phyloP scores from a whole-genome alignment of 2,888 invertebrate genomes.

The Mythimna impura region DNA sequence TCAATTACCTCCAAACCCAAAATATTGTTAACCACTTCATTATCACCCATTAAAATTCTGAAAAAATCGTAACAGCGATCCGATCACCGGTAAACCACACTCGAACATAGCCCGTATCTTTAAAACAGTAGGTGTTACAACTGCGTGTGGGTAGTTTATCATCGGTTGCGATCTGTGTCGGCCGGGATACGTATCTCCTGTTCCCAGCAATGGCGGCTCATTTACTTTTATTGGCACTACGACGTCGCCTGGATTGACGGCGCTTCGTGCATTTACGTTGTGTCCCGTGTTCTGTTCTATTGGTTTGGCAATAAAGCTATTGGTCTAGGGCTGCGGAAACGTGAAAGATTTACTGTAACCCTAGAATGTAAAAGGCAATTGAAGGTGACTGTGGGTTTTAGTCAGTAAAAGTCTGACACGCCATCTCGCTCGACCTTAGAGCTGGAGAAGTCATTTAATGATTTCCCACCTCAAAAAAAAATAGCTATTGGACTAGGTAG shows the following conservation, averaged over 20 bases:
- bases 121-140: conserved; percentile 19
- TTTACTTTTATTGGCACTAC: conserved; percentile 83
- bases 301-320: not conserved
- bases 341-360: too few species aligned
- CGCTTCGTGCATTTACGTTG: conserved; percentile 66
- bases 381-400: too few species aligned
- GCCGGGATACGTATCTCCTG: conserved; percentile 64
- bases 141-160: conserved; percentile 53
- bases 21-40: conserved; percentile 46
- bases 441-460: too few species aligned
- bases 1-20: conserved; percentile 27
- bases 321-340: not conserved
- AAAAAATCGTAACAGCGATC: conserved; percentile 34
- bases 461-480: too few species aligned
- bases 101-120: not conserved
- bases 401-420: too few species aligned
- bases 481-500: too few species aligned
- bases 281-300: conserved; percentile 52
- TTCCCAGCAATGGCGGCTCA: conserved; percentile 77
- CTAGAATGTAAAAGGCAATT: too few species aligned
- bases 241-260: conserved; percentile 72
- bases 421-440: too few species aligned
- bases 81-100: not conserved
- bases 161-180: conserved; percentile 47
- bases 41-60: conserved; percentile 48